Base-by-base conservation (phyloP, 2,113 vertebrate genomes). In the Eclectus roratus region DNA sequence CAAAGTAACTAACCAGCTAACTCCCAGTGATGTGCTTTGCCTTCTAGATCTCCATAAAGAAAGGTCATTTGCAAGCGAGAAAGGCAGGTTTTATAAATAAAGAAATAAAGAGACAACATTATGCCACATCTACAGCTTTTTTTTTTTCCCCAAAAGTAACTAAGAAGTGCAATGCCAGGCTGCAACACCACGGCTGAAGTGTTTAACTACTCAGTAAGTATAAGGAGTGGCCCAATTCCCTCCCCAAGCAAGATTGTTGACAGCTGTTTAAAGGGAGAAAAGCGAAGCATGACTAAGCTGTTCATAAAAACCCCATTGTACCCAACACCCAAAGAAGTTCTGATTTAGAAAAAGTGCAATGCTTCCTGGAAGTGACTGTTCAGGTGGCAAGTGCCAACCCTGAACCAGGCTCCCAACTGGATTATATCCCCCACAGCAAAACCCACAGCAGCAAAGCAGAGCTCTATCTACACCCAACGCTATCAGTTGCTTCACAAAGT, bases 21-120 rank as follows among this genome's bases (percentile, higher is more conserved):
- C 76, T 96, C 88, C 69, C 76, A 87, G 73, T 7, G 91, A 96
- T 91, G 83, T 80, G 88, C 89, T 94, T 69, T 87, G 88, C 88
- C 80, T 96, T 84, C 80, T 56, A 53, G 53, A 87, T 88, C 86
- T 43, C 50, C 88, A 87, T 80, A 94, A 93, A 94, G 88, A 94
- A 93, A 96, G 83, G 96, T 96, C 94, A 94, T 94, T 73, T 56
- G 53, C 88, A 89, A 94, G 25, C 29, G n/a, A 85, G 80, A 92
- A 80, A 87, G 31, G 46, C 56, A 72, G 44, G 69, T n/a, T 72
- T 37, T 52, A 43, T 11, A 80, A 80, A 64, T 60, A 80, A 85
- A 73, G 72, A 65, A 78, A 61, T 29, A 58, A 73, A n/a, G 31
- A 60, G 21, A 69, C 3, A 3, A 71, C 77, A 52, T 52, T 72